Evolutionary conservation across 2,113 vertebrate species (phyloP), one percentile per base, ranked within the genome.

Genomic region (Coptodon bakossiorum): DNA sequence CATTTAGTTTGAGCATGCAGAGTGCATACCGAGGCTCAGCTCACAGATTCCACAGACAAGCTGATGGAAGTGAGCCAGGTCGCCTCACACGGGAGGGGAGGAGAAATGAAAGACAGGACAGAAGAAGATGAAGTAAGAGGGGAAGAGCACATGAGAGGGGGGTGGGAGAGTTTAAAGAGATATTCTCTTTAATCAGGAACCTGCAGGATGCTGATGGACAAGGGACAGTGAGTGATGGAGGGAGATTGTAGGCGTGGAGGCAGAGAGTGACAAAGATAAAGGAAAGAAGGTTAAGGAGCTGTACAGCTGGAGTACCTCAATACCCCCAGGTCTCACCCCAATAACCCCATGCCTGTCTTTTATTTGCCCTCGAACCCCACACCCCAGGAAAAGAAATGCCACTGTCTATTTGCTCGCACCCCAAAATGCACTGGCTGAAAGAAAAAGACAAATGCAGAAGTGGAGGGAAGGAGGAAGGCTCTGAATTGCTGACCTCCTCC

Each of bases 211-310:
- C 80, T 91, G 95, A 96, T 87, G 61, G 94, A 95, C 87, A 91
- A 83, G 71, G 85, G 92, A 93, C 89, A 91, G 82, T 92, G 96
- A 96, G 84, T 91, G 93, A 96, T 94, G 94, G 90, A 71, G 82
- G 66, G 22, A 85, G 84, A 90, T 9, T 87, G 68, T 59, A 86
- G 82, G 68, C 87, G 79, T 82, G 86, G 83, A 89, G 59, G 83
- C 84, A 89, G 27, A 76, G 86, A 90, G 34, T 85, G 92, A 93
- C 87, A 84, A 89, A 92, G 93, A 94, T 90, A 85, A 93, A 92
- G 88, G 48, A 73, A 78, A 88, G 19, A 80, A 84, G 57, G 43
- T 91, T 87, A 48, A 63, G 76, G 78, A 93, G 82, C 48, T 57
- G 80, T 84, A 66, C 94, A 94, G 94, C 93, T 94, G 95, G 90